phyloP scores from a whole-genome alignment of 1,140 invertebrate species.

The Oncopodura yosiiana region DNA sequence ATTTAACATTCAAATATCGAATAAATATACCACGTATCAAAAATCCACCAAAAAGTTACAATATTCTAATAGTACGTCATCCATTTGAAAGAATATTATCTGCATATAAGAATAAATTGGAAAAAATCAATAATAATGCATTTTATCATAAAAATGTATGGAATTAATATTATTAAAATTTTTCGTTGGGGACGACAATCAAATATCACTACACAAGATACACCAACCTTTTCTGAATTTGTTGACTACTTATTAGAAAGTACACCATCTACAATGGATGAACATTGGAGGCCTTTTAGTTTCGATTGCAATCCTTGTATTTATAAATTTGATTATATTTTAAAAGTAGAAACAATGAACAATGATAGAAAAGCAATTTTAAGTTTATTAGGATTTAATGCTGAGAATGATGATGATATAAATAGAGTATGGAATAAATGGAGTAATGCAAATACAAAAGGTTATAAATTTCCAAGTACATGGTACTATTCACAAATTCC shows the following conservation, averaged over 20 bases:
- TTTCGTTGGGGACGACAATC: too few relatives aligned
- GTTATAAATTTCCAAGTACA: too few relatives aligned
- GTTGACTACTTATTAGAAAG: constrained; percentile 39
- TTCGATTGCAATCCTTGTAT: constrained; percentile 42
- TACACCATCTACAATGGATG: constrained; percentile 42
- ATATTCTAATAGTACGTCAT: constrained; percentile 45
- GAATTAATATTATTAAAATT: constrained; percentile 11
- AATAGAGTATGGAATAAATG: too few relatives aligned
- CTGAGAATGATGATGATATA: not conserved
- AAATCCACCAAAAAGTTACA: too few relatives aligned
- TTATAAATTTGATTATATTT: constrained; percentile 32
- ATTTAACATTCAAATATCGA: too few relatives aligned
- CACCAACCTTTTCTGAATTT: constrained; percentile 36
- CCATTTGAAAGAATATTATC: constrained; percentile 47
- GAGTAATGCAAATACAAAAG: too few relatives aligned
- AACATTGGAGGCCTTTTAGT: constrained; percentile 44
- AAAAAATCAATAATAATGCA: constrained; percentile 35
- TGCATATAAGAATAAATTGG: constrained; percentile 46
- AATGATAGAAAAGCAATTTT: constrained; percentile 24
- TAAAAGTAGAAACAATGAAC: constrained; percentile 36
- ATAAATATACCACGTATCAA: too few relatives aligned
- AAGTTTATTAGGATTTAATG: not conserved
- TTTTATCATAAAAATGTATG: constrained; percentile 25
- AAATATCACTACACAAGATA: too few relatives aligned
- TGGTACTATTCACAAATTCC: constrained; percentile 26